These are phyloP conservation scores for Micrastur ruficollis DNA, from an alignment of 2,797 vertebrate species.

Conservation along the genomic window DNA sequence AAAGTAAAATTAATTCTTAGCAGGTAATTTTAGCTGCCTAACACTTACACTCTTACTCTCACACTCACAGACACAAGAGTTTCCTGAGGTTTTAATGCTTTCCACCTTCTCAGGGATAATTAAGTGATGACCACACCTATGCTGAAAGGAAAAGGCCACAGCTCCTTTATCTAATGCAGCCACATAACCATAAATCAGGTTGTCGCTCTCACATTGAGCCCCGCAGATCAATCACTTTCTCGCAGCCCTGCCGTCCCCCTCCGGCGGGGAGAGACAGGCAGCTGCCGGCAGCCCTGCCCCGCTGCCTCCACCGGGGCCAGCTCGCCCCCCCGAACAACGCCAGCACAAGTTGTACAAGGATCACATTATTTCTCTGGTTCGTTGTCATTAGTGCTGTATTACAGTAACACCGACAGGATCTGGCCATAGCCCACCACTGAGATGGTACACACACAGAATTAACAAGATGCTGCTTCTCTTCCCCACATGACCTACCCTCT, in stretches of 20 bases:
- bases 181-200: background rate
- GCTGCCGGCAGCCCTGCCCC: background rate
- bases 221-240: background rate
- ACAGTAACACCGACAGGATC: background rate
- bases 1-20: conserved; percentile 21
- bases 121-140: conserved; percentile 21
- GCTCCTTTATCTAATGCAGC: background rate
- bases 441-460: background rate
- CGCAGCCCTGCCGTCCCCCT: background rate
- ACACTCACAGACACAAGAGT: background rate
- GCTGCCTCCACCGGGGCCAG: background rate
- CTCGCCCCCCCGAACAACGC: rapidly evolving
- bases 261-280: background rate
- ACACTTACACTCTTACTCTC: background rate
- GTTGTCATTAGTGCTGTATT: background rate
- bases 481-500: background rate
- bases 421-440: background rate
- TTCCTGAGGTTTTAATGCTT: conserved; percentile 24
- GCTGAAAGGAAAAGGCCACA: conserved; percentile 11
- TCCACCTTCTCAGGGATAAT: background rate
- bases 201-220: background rate
- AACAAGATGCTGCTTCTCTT: background rate
- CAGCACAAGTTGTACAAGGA: background rate
- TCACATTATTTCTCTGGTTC: background rate
- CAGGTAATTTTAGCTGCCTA: conserved; percentile 7